Evolutionary conservation across 2,797 vertebrate genomes (phyloP).

Genomic region (Falco columbarius): DNA sequence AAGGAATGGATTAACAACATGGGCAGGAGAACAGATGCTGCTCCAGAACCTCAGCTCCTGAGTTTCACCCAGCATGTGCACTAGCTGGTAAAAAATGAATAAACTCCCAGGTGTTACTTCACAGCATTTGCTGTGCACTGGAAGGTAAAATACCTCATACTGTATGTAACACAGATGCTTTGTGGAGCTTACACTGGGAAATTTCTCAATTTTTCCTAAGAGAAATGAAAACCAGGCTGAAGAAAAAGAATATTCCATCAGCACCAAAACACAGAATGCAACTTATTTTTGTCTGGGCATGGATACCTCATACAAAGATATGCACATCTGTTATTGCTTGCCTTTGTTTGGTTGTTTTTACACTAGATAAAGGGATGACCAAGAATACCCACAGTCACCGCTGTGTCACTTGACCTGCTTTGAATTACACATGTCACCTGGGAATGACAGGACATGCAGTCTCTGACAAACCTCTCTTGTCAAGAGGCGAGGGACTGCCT

Average conservation of each 20-base stretch:
- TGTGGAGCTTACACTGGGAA: not conserved
- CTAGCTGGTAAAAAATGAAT: not conserved
- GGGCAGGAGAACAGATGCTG: not conserved
- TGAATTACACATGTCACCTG: not conserved
- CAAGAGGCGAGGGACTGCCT: conserved; percentile 4
- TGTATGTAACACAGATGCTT: not conserved
- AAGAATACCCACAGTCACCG: not conserved
- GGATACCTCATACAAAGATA: not conserved
- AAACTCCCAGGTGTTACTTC: not conserved
- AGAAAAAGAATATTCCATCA: not conserved
- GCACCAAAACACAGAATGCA: not conserved
- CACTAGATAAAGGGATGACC: not conserved
- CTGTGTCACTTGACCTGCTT: not conserved
- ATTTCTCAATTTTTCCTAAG: not conserved
- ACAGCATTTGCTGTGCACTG: not conserved
- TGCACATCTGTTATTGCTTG: not conserved
- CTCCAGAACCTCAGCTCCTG: not conserved
- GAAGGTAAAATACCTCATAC: not conserved
- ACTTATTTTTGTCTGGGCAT: not conserved
- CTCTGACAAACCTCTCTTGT: not conserved
- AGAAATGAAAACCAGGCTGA: not conserved
- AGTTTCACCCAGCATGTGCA: not conserved
- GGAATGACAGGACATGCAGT: not conserved
- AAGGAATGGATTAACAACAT: not conserved
- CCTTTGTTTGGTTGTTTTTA: not conserved